Evolutionary conservation across 2,888 invertebrate species (phyloP).

Genomic region (Apodemia hepburni): DNA sequence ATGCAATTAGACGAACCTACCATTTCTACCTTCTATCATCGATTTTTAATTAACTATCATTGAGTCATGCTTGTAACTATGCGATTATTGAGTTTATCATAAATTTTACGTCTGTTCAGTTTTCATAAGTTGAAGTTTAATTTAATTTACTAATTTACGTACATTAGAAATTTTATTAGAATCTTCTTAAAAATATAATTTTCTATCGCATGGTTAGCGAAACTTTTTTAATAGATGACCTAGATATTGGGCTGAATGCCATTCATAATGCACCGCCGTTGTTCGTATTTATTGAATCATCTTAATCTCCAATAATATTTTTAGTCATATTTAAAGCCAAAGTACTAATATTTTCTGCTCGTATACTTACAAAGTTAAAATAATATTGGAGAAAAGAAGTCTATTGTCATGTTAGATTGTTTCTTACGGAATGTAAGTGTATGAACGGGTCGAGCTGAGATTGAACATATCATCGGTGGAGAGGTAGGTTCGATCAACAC

Average conservation of each 20-base stretch:
- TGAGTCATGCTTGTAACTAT: conserved; percentile 20
- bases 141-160: neutral
- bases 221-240: conserved; percentile 13
- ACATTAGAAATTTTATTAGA: conserved; percentile 1
- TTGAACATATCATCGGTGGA: conserved; percentile 66
- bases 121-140: neutral
- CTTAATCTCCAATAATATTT: conserved; percentile 70
- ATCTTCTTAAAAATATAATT: neutral
- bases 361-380: conserved; percentile 41
- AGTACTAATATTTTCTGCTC: conserved; percentile 12
- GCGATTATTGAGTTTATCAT: conserved; percentile 15
- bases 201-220: conserved; percentile 4
- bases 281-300: conserved; percentile 24
- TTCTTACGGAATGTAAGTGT: conserved; percentile 75
- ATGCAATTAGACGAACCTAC: conserved; percentile 34
- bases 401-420: conserved; percentile 81
- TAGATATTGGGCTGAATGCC: conserved; percentile 27
- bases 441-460: conserved; percentile 66
- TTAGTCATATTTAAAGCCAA: conserved; percentile 8
- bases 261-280: conserved; percentile 31
- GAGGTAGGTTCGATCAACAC: conserved; percentile 74
- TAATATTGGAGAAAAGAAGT: conserved; percentile 72
- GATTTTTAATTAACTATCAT: conserved; percentile 28
- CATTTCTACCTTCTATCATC: conserved; percentile 28
- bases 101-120: neutral